These are phyloP conservation scores for Parapsyche elsis DNA, from an alignment of 1,140 invertebrate species.

Conservation along the genomic window DNA sequence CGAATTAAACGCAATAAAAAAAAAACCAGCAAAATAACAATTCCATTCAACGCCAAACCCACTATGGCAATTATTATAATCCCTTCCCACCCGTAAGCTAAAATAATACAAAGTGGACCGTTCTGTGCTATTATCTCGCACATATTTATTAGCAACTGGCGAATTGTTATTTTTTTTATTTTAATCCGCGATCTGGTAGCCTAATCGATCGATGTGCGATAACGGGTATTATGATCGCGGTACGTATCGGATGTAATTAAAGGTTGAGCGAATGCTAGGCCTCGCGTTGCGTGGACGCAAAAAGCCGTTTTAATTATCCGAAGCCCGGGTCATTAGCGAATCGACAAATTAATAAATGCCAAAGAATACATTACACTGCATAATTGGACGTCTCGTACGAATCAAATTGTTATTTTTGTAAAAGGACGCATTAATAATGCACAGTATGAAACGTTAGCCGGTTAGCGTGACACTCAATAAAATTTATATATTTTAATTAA, in stretches of 20 bases:
- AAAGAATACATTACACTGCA: constrained; percentile 29
- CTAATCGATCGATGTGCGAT: neutral
- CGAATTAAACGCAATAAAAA: neutral
- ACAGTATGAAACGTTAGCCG: too few relatives aligned
- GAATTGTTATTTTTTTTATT: neutral
- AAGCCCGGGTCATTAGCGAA: constrained; percentile 32
- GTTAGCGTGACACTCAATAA: too few relatives aligned
- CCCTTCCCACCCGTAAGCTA: too few relatives aligned
- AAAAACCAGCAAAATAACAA: too few relatives aligned
- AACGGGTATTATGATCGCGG: constrained; percentile 1
- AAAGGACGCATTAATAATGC: too few relatives aligned
- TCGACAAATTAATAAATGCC: constrained; percentile 48
- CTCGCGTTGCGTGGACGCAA: constrained; percentile 34
- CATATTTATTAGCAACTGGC: neutral
- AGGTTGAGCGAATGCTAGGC: constrained; percentile 7
- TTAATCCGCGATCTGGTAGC: neutral
- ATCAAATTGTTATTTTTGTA: too few relatives aligned
- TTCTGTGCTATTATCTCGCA: neutral
- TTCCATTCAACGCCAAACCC: too few relatives aligned
- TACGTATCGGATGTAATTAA: constrained; percentile 27
- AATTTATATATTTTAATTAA: too few relatives aligned
- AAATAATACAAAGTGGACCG: too few relatives aligned
- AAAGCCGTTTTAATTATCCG: constrained; percentile 40
- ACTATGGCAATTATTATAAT: too few relatives aligned
- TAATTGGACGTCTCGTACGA: constrained; percentile 5